Base-by-base conservation (phyloP, 2,797 vertebrate genomes). In the Aeoliscus strigatus region DNA sequence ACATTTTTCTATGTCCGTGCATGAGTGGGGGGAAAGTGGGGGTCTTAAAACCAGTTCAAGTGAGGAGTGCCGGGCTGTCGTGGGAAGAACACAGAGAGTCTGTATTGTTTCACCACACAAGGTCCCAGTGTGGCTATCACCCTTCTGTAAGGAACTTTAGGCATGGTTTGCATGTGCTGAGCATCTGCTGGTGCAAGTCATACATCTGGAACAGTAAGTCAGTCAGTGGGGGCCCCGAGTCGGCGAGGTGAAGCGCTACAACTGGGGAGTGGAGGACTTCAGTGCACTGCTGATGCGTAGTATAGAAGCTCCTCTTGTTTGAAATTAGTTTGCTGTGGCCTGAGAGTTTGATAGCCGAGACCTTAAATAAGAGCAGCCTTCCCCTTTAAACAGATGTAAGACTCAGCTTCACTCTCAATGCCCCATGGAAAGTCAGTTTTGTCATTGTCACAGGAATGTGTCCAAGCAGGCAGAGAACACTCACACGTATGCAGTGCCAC, bases 171-270 rank as follows among this genome's bases (percentile, higher is more conserved):
- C 77, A 81, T 84, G 64, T 83, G 80, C 66, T 26, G 55, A 56
- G 62, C 75, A 85, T 88, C 73, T 85, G 79, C 58, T 61, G 56
- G 64, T 66, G 55, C 59, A 50, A 55, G 60, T 54, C 48, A 18
- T 62, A 74, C 79, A 86, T 87, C 83, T 86, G 81, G 81, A 80
- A 61, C 69, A 71, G 69, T 64, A 71, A 48, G 60, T 15, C 7
- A 8, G 13, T 4, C n/a, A 14, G 30, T 23, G 31, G 43, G 40
- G 39, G 50, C 52, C 33, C 2, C 17, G 26, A 39, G 34, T n/a
- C n/a, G n/a, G n/a, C n/a, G n/a, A n/a, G 10, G 35, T 53, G 37
- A 42, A 66, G 31, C 48, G 15, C 23, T 28, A 46, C 56, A 12
- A n/a, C 14, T 11, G 17, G 24, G 32, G 25, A 24, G 26, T 14